These are phyloP conservation scores for Kryptolebias ocellatus DNA, from an alignment of 2,797 vertebrate species.

Conservation along the genomic window DNA sequence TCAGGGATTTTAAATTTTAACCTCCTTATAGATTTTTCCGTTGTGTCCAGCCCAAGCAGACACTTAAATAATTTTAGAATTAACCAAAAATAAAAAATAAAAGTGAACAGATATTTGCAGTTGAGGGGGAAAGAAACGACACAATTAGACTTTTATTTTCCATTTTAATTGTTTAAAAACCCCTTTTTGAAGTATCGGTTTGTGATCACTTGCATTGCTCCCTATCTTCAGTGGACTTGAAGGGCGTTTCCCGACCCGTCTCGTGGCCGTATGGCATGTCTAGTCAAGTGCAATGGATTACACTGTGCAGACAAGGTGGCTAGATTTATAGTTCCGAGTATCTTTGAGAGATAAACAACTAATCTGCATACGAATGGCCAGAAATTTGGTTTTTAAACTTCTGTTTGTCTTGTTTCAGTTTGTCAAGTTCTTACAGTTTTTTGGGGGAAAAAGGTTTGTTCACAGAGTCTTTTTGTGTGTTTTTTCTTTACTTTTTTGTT, in stretches of 20 bases:
- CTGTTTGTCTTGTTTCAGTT: constrained; percentile 51
- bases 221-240: constrained; percentile 55
- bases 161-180: constrained; percentile 3
- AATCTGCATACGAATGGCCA: constrained; percentile 54
- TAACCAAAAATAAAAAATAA: constrained; percentile 62
- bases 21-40: constrained; percentile 48
- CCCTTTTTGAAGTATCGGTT: constrained; percentile 54
- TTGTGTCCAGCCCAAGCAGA: constrained; percentile 51
- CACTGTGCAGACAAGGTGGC: constrained; percentile 78
- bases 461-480: constrained; percentile 55
- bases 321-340: constrained; percentile 51
- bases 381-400: constrained; percentile 38
- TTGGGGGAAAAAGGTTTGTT: constrained; percentile 47
- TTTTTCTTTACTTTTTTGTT: constrained; percentile 52
- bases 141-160: constrained; percentile 36
- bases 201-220: constrained; percentile 51
- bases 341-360: background rate
- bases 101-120: constrained; percentile 47
- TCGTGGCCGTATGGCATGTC: constrained; percentile 76
- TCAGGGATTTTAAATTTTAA: constrained; percentile 65
- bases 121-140: constrained; percentile 48
- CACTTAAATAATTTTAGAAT: constrained; percentile 52
- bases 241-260: constrained; percentile 61
- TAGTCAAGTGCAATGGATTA: constrained; percentile 78
- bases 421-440: constrained; percentile 56